Evolutionary conservation across 2,888 invertebrate genomes (phyloP), one percentile per base, ranked within the genome.

Genomic region (Phania funesta): DNA sequence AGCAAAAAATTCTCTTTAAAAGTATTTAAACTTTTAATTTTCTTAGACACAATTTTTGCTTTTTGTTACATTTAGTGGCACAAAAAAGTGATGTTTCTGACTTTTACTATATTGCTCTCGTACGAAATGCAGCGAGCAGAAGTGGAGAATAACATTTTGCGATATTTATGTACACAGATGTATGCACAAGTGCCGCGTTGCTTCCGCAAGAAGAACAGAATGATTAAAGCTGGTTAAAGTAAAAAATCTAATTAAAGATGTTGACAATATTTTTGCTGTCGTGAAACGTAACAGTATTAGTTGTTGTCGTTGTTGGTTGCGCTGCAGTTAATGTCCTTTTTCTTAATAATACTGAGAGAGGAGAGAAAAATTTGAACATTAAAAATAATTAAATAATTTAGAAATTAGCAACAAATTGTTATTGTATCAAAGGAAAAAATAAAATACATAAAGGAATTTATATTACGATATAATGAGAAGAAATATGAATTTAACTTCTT

Each of bases 261-360:
- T 44, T 76, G 50, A 18, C 48, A 76, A 58, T 41, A 60, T 58
- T 76, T 58, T 58, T 35, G 26, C 26, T 62, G 48, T 58, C 58
- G 29, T 58, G 35, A 67, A 67, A 68, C 11, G 9, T 22, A 13
- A 46, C 1, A 16, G 16, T 16, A 16, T 35, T 9, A 35, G 35
- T 2, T 35, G 2, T 9, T 35, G 35, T 35, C 9, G 35, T 18
- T 29, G 18, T 20, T 5, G 22, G 35, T 32, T n/a, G 18, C 11
- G 20, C 6, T 29, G 46, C 24, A 35, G 38, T 35, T 32, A 46
- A 54, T 46, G 6, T 22, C 7, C 1, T 22, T 11, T 29, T 52
- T 16, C 9, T 52, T 0, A 4, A 24, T 41, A 8, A 11, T 20
- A n/a, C 18, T 20, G 26, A 50, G 26, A 1, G 18, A 50, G n/a